A percentile compares a stretch with the other conserved stretches of the same genome.
These are phyloP conservation scores for Rhinoptilus africanus DNA, from an alignment of 2,113 vertebrate genomes.

Conservation along the genomic window DNA sequence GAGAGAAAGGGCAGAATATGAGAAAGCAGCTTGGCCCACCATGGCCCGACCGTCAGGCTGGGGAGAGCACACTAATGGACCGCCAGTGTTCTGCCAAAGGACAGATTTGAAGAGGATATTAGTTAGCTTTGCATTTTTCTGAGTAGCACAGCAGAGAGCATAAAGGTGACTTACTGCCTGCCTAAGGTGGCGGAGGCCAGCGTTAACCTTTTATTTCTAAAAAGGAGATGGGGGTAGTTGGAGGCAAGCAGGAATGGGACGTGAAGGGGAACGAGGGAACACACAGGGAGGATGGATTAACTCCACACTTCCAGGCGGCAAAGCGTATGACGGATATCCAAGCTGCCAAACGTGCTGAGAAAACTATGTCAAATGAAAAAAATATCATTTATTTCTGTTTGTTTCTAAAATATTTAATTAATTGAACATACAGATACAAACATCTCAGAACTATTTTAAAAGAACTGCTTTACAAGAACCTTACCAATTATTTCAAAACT, in stretches of 20 bases:
- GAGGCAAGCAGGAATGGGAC: neutral
- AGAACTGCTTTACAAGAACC: neutral
- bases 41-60: fast-evolving
- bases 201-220: neutral
- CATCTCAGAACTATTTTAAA: neutral
- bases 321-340: neutral
- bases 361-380: neutral
- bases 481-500: neutral
- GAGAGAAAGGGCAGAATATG: neutral
- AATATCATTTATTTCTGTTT: neutral
- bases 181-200: neutral
- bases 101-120: neutral
- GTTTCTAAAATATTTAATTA: neutral
- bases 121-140: neutral
- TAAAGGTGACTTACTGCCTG: neutral
- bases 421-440: neutral
- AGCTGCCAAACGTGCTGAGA: neutral
- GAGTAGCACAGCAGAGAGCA: neutral
- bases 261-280: neutral
- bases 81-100: neutral
- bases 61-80: neutral
- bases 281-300: neutral
- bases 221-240: neutral
- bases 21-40: neutral
- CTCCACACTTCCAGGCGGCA: neutral